Percentiles rank a stretch among this genome's conserved stretches.
Evolutionary conservation across 1,140 invertebrate species (phyloP).

Genomic region (Drusus annulatus): DNA sequence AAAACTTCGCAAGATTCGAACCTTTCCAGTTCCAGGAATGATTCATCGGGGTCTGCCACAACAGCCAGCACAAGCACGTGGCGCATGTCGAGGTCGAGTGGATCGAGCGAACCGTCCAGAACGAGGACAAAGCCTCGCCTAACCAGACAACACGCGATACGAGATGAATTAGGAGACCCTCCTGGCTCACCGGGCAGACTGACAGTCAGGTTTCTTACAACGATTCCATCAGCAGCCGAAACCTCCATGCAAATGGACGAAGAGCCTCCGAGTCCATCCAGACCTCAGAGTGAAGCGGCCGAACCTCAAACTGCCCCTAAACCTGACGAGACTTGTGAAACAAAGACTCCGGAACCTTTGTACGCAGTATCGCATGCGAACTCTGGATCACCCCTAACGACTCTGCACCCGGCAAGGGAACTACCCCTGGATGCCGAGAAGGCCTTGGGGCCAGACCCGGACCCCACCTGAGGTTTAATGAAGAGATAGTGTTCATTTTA

Average conservation of each 20-base stretch:
- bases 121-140: conserved; percentile 77
- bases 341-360: conserved; percentile 34
- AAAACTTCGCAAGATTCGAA: conserved; percentile 94
- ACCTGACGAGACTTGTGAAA: not conserved
- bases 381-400: conserved; percentile 39
- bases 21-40: conserved; percentile 87
- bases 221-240: conserved; percentile 87
- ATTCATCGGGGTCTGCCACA: conserved; percentile 88
- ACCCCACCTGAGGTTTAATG: conserved; percentile 40
- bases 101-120: conserved; percentile 67
- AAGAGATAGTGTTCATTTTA: conserved; percentile 23
- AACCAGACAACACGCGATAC: conserved; percentile 82
- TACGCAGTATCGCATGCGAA: conserved; percentile 55
- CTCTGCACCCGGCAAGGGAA: conserved; percentile 50
- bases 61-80: conserved; percentile 90
- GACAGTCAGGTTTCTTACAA: conserved; percentile 80
- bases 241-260: conserved; percentile 83
- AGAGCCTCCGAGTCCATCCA: conserved; percentile 63
- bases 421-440: conserved; percentile 56
- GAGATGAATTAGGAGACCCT: conserved; percentile 77
- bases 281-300: conserved; percentile 11
- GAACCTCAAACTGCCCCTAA: not conserved
- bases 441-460: conserved; percentile 29
- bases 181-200: conserved; percentile 76
- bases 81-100: conserved; percentile 84